phyloP scores from a whole-genome alignment of 2,113 vertebrate genomes.

The Thamnophis sirtalis region DNA sequence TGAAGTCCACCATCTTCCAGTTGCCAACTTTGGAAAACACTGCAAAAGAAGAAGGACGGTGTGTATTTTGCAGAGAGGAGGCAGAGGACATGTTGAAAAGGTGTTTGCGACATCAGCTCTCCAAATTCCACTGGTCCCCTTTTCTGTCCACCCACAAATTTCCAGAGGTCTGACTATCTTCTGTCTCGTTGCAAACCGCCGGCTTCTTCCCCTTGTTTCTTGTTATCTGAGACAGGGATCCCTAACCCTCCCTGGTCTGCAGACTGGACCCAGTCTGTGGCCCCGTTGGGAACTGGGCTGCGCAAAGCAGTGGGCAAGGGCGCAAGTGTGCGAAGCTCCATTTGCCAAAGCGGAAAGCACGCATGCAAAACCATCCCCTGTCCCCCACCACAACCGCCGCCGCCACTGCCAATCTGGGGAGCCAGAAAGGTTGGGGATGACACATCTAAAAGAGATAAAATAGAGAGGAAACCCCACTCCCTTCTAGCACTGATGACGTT shows the following conservation, averaged over 20 bases:
- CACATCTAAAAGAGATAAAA: neutral
- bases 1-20: neutral
- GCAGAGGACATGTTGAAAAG: neutral
- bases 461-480: neutral
- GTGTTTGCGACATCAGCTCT: neutral
- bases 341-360: neutral
- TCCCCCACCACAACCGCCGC: neutral
- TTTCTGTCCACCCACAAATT: neutral
- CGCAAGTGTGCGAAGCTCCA: accelerated
- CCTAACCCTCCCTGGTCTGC: neutral
- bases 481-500: neutral
- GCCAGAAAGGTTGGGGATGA: neutral
- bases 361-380: accelerated
- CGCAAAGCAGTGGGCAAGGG: neutral
- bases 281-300: neutral
- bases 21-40: neutral
- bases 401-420: neutral
- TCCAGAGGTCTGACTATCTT: neutral
- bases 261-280: neutral
- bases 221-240: neutral
- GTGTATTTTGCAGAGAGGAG: neutral
- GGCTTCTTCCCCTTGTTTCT: neutral
- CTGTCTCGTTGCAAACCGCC: neutral
- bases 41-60: neutral
- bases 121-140: neutral